These are phyloP conservation scores for Pelodiscus sinensis DNA, from an alignment of 2,113 vertebrate genomes.

Conservation along the genomic window DNA sequence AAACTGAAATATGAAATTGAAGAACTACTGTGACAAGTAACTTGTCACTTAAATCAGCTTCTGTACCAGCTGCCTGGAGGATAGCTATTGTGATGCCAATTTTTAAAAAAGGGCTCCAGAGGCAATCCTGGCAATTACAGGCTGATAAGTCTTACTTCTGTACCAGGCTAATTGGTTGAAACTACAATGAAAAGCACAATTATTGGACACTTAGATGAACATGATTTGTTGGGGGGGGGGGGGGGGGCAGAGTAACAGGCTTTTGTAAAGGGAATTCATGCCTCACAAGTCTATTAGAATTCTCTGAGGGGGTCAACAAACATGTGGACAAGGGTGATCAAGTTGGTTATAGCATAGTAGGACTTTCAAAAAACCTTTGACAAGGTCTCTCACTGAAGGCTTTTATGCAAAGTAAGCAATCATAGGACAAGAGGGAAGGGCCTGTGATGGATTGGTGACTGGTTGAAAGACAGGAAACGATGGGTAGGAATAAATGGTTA, in stretches of 20 bases:
- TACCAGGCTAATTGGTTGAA: no score
- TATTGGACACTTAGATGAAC: no score
- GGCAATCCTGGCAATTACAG: not conserved
- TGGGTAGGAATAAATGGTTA: not conserved
- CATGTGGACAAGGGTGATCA: no score
- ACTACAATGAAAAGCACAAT: no score
- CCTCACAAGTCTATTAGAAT: no score
- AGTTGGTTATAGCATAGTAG: not conserved
- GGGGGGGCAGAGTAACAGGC: no score
- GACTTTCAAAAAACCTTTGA: not conserved
- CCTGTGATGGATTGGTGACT: not conserved
- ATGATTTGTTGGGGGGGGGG: no score
- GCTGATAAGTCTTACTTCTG: not conserved
- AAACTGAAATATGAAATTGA: not conserved
- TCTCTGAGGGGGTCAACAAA: no score
- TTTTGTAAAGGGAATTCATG: no score
- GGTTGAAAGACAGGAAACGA: not conserved
- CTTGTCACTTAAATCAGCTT: not conserved
- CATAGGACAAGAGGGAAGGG: not conserved
- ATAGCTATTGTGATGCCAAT: not conserved
- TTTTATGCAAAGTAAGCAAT: not conserved
- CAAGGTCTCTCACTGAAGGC: not conserved
- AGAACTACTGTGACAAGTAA: not conserved
- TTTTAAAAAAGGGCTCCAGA: not conserved
- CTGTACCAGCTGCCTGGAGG: no score